These are phyloP conservation scores for Noctilio leporinus DNA, from an alignment of 2,113 vertebrate genomes.

Conservation along the genomic window DNA sequence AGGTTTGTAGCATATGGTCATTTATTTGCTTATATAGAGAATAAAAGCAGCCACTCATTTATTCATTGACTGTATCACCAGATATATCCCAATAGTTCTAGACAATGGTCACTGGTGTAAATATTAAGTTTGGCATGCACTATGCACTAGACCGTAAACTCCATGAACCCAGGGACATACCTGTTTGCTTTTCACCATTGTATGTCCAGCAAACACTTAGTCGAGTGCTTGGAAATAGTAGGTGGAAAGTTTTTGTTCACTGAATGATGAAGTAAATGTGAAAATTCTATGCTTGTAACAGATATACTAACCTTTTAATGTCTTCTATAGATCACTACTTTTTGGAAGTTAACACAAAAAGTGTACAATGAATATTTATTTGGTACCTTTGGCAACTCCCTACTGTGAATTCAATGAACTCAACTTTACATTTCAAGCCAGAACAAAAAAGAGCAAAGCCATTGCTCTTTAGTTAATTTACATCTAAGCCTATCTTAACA, in stretches of 20 bases:
- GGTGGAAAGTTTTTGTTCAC: not conserved
- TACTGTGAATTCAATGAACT: not conserved
- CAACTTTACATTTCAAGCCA: not conserved
- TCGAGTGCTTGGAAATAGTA: not conserved
- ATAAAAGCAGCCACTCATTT: not conserved
- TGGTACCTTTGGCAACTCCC: not conserved
- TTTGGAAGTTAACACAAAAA: not conserved
- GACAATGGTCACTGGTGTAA: not conserved
- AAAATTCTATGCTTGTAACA: constrained; percentile 6
- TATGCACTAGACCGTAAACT: not conserved
- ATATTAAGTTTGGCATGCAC: no score
- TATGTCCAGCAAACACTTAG: not conserved
- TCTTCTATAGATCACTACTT: not conserved
- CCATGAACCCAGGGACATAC: not conserved
- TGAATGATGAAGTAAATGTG: not conserved
- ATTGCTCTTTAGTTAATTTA: not conserved
- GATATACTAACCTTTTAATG: not conserved
- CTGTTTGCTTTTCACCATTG: not conserved
- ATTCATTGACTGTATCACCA: not conserved
- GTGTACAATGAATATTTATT: not conserved
- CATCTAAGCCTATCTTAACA: not conserved
- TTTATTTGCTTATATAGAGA: not conserved
- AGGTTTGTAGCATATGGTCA: not conserved
- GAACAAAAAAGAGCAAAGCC: not conserved
- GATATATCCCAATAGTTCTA: not conserved